Base-by-base conservation (phyloP, 2,888 invertebrate genomes). In the Dexiosoma caninum region DNA sequence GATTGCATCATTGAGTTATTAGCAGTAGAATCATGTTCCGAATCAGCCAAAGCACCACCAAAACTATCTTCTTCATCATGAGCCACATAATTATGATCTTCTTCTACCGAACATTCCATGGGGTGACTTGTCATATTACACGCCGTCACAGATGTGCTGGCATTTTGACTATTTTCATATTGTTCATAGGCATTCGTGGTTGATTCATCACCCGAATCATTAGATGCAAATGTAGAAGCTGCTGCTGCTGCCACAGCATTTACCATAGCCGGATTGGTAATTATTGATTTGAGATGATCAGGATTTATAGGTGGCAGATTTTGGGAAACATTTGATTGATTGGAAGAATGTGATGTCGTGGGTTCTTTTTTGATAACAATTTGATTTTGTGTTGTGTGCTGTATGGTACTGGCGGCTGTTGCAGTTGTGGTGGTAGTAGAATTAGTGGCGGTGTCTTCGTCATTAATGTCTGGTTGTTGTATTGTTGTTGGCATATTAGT, bases 41-140 rank as follows among this genome's bases (percentile, higher is more conserved):
- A 82, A n/a, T 88, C 88, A 3, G 83, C 84, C 30, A 84, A 83
- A 1, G 82, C 83, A 4, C 84, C 85, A 40, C 82, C 83, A 55
- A 85, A 86, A 42, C 87, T 88, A 57, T 87, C 89, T 49, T 88
- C 89, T 53, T 89, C 89, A 10, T 88, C 87, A 2, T 86, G 86
- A 1, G 86, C 85, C 66, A 88, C 88, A 83, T 88, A 89, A 14
- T 88, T 88, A 79, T 88, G 87, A 81, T 88, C 88, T 9, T 88
- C 88, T 60, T 87, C 88, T 3, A 87, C 83, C 21, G 87, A 86
- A 0, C 86, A 85, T 40, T 88, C 88, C 77, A 88, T 74, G 23
- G 70, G 66, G 66, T 83, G 83, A 1, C 53, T 12, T 30, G 76
- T 57, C 40, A 79, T 62, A 4, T 81, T 72, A 32, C 53, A 9